Conservation (phyloP, 2,888 invertebrate genomes). For the Glaucopsyche alexis region DNA sequence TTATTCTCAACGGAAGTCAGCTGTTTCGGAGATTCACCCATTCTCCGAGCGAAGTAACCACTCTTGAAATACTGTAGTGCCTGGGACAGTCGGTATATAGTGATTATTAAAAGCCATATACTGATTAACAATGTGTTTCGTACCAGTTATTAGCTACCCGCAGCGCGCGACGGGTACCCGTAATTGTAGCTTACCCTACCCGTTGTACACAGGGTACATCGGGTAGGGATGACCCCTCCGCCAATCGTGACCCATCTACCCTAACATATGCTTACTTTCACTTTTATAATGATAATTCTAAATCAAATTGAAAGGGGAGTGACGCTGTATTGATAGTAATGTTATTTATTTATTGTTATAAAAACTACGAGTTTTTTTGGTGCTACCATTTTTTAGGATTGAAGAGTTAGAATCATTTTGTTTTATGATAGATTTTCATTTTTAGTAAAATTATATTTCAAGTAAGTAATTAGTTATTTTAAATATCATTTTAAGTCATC, state of each 20-base stretch:
- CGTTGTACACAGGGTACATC: slow-evolving; percentile 31
- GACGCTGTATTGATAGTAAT: slow-evolving; percentile 21
- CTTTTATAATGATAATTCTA: slow-evolving; percentile 70
- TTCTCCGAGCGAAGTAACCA: too few species aligned
- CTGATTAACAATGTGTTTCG: slow-evolving; percentile 51
- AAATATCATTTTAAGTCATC: too few species aligned
- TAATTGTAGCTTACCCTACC: slow-evolving; percentile 37
- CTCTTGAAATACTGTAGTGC: too few species aligned
- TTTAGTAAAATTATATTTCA: neutral
- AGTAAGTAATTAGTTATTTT: too few species aligned
- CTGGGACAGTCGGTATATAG: too few species aligned
- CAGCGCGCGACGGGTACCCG: slow-evolving; percentile 54
- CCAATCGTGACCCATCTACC: slow-evolving; percentile 59
- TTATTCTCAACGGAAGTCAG: too few species aligned
- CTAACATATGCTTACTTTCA: slow-evolving; percentile 75
- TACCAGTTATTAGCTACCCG: slow-evolving; percentile 61
- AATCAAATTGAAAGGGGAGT: slow-evolving; percentile 64
- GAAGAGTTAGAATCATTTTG: neutral
- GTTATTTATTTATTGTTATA: slow-evolving; percentile 21
- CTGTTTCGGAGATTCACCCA: too few species aligned
- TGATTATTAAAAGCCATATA: slow-evolving; percentile 25
- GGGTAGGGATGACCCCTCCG: slow-evolving; percentile 61
- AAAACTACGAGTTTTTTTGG: neutral
- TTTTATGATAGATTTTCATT: neutral
- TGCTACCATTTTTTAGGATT: neutral